Conservation (phyloP, 2,113 vertebrate species). For the Chlamydotis undulata region DNA sequence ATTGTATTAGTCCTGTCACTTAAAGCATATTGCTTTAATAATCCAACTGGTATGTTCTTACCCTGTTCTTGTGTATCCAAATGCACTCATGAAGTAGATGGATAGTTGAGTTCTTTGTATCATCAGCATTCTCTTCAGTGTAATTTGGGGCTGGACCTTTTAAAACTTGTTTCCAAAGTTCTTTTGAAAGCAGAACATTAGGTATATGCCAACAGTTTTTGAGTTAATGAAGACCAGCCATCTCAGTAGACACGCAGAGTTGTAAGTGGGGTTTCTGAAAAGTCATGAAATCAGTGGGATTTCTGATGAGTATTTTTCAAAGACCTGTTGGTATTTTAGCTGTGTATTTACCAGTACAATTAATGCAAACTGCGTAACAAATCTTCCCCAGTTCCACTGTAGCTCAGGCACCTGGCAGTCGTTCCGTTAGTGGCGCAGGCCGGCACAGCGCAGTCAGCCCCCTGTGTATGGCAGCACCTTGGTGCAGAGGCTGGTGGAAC, state of each 20-base stretch:
- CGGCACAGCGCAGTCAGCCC: accelerated
- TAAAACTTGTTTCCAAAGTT: not conserved
- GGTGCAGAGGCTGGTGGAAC: not conserved
- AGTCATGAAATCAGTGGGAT: not conserved
- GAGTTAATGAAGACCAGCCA: not conserved
- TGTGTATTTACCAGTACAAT: not conserved
- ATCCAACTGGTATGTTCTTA: not conserved
- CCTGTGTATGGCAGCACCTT: not conserved
- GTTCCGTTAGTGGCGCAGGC: accelerated
- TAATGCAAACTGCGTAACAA: not conserved
- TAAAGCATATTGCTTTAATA: not conserved
- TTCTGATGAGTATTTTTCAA: not conserved
- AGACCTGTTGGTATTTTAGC: not conserved
- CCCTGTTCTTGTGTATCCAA: not conserved
- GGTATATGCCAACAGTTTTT: not conserved
- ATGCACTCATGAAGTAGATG: not conserved
- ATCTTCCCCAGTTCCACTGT: not conserved
- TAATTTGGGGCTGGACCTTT: not conserved
- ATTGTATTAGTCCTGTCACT: not conserved
- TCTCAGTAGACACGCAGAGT: accelerated
- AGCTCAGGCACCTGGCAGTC: not conserved
- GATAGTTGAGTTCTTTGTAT: not conserved
- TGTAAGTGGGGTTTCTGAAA: not conserved
- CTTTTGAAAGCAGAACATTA: not conserved
- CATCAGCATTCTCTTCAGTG: not conserved